Evolutionary conservation across 1,140 invertebrate species (phyloP).

Genomic region (Argopecten irradians): DNA sequence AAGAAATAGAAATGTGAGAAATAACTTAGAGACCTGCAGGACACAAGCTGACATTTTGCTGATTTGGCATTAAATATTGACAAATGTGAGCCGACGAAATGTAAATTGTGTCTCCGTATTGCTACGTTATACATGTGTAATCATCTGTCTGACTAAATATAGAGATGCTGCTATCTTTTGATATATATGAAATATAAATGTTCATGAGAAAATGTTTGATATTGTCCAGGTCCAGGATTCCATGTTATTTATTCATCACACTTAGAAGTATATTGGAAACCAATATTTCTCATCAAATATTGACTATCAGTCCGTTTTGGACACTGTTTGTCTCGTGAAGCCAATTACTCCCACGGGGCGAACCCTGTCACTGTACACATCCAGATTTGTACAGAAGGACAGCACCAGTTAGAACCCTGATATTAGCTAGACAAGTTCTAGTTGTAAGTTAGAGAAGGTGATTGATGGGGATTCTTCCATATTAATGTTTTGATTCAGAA

Average conservation of each 20-base stretch:
- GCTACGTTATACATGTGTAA: too few relatives aligned
- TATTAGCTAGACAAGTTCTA: not conserved
- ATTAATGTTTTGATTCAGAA: not conserved
- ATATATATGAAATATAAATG: not conserved
- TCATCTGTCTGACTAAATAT: not conserved
- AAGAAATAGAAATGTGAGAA: too few relatives aligned
- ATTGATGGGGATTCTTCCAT: not conserved
- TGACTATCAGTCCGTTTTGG: not conserved
- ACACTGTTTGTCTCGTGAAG: not conserved
- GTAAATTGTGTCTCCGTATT: not conserved
- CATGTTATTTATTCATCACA: conserved; percentile 10
- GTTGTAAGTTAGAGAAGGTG: not conserved
- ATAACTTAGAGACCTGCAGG: too few relatives aligned
- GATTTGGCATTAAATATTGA: not conserved
- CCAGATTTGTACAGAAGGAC: not conserved
- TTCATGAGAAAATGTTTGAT: not conserved
- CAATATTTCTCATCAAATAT: conserved; percentile 4
- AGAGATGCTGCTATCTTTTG: not conserved
- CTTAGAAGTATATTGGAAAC: not conserved
- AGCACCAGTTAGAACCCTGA: not conserved
- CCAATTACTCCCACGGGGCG: not conserved
- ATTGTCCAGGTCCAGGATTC: not conserved
- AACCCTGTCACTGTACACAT: not conserved
- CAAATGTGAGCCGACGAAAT: not conserved
- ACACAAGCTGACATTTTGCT: not conserved